These are phyloP conservation scores for Phymorhynchus buccinoides DNA, from an alignment of 1,140 invertebrate genomes.

Conservation along the genomic window DNA sequence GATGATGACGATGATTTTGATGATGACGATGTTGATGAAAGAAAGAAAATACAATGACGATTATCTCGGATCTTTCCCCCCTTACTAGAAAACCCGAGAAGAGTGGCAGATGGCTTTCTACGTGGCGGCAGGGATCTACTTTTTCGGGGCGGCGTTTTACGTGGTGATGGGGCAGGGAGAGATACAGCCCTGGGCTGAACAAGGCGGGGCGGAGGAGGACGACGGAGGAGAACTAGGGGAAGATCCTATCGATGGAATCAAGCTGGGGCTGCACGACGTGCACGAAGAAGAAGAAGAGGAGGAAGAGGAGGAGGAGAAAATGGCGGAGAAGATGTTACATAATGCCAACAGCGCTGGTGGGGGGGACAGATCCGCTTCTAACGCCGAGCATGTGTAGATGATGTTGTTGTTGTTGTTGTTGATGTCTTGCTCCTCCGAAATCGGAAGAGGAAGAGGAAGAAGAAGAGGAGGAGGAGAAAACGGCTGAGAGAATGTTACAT, in stretches of 20 bases:
- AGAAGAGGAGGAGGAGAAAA: no score
- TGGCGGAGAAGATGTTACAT: slow-evolving; percentile 23
- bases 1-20: no score
- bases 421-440: no score
- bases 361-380: not conserved
- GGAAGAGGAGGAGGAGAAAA: slow-evolving; percentile 7
- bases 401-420: not conserved
- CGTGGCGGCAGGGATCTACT: slow-evolving; percentile 61
- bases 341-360: not conserved
- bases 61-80: not conserved
- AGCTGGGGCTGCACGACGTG: slow-evolving; percentile 40
- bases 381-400: not conserved
- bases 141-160: slow-evolving; percentile 63
- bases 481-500: no score
- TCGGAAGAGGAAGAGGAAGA: no score
- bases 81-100: slow-evolving; percentile 56
- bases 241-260: not conserved
- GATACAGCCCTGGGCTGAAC: slow-evolving; percentile 54
- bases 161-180: slow-evolving; percentile 60
- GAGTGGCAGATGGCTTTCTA: slow-evolving; percentile 67
- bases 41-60: no score
- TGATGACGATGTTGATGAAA: no score
- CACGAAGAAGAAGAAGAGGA: slow-evolving; percentile 41
- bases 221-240: not conserved
- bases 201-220: not conserved